Conservation (phyloP, 2,797 vertebrate species). For the Borostomias antarcticus region DNA sequence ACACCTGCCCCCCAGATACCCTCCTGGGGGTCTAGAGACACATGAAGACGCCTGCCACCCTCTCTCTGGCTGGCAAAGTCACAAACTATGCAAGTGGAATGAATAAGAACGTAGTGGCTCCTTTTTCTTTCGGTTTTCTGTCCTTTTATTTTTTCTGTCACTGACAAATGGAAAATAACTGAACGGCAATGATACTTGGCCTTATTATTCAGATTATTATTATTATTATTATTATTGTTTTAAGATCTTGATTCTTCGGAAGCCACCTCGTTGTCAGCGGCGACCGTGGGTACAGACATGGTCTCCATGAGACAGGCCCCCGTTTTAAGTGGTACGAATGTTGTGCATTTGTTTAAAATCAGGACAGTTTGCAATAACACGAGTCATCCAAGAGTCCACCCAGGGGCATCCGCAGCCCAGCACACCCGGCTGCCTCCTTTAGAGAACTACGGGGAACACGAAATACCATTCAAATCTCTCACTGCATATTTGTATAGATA, state of each 20-base stretch:
- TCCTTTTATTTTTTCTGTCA: slow-evolving; percentile 50
- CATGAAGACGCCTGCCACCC: slow-evolving; percentile 44
- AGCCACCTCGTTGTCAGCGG: slow-evolving; percentile 93
- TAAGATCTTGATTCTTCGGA: slow-evolving; percentile 97
- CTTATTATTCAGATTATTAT: slow-evolving; percentile 69
- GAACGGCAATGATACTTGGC: slow-evolving; percentile 79
- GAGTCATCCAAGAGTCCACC: slow-evolving; percentile 83
- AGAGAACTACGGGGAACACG: slow-evolving; percentile 83
- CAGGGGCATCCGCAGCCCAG: slow-evolving; percentile 96
- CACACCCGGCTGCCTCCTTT: slow-evolving; percentile 94
- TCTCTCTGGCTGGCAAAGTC: slow-evolving; percentile 69
- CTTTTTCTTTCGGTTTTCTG: slow-evolving; percentile 21
- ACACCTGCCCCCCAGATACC: background rate
- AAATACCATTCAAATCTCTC: slow-evolving; percentile 65
- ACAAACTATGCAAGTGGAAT: slow-evolving; percentile 85
- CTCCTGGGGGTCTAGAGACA: slow-evolving; percentile 51
- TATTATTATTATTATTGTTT: slow-evolving; percentile 78
- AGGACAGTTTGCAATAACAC: slow-evolving; percentile 99
- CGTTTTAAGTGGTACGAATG: slow-evolving; percentile 99
- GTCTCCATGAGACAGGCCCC: slow-evolving; percentile 99
- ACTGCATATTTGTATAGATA: slow-evolving; percentile 75
- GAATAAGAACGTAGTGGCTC: slow-evolving; percentile 70
- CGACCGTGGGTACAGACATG: slow-evolving; percentile 97
- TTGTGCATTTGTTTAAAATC: slow-evolving; percentile 99
- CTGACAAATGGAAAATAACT: slow-evolving; percentile 66